Evolutionary conservation across 2,888 invertebrate species (phyloP).

Genomic region (Thera obeliscata): DNA sequence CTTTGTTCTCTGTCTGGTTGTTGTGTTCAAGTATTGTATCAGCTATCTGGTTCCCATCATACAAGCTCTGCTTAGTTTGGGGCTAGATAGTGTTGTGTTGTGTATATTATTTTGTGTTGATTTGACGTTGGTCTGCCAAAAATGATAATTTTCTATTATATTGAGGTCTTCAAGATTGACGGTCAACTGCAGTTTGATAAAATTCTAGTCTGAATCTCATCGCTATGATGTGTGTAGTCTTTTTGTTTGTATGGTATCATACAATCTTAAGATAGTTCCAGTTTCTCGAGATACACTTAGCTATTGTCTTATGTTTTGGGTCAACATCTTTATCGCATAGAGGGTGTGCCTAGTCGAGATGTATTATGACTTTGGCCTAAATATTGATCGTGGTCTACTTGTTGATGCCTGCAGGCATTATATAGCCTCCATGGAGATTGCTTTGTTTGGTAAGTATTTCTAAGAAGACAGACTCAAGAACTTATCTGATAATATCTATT

Average conservation of each 20-base stretch:
- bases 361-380: constrained; percentile 25
- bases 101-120: too few relatives aligned
- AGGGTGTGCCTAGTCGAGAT: constrained; percentile 30
- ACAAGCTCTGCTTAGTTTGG: too few relatives aligned
- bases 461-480: neutral
- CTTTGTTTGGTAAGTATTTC: neutral
- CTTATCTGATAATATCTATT: neutral
- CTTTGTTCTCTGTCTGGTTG: too few relatives aligned
- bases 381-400: constrained; percentile 19
- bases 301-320: constrained; percentile 34
- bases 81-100: too few relatives aligned
- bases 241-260: constrained; percentile 13
- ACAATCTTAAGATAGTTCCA: constrained; percentile 19
- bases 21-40: too few relatives aligned
- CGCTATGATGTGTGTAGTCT: neutral
- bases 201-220: neutral
- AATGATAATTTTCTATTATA: too few relatives aligned
- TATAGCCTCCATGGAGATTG: neutral
- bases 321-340: constrained; percentile 32
- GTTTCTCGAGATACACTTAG: constrained; percentile 20
- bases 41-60: too few relatives aligned
- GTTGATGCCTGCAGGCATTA: constrained; percentile 11
- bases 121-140: too few relatives aligned
- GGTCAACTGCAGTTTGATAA: too few relatives aligned
- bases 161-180: too few relatives aligned